phyloP scores from a whole-genome alignment of 64 coral and sea anemone genomes.

The Acropora tenuis region DNA sequence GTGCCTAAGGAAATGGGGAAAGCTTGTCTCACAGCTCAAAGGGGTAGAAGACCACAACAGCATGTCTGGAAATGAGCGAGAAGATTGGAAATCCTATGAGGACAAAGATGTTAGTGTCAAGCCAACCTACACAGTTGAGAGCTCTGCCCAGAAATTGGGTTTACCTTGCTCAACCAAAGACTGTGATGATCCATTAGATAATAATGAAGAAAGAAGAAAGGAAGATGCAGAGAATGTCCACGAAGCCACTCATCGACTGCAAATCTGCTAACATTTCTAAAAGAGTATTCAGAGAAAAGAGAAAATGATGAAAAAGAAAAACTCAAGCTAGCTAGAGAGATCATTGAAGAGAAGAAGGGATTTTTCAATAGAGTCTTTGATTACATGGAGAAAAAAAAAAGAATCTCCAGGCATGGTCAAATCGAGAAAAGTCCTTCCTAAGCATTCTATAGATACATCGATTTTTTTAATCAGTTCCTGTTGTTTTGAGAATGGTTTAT shows the following conservation, averaged over 20 bases:
- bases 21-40: slow-evolving; percentile 23
- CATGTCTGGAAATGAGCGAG: neutral
- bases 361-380: slow-evolving; percentile 52
- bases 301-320: slow-evolving; percentile 69
- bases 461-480: neutral
- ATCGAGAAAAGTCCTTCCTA: slow-evolving; percentile 1
- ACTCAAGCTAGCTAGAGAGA: slow-evolving; percentile 55
- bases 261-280: slow-evolving; percentile 45
- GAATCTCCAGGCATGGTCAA: slow-evolving; percentile 14
- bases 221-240: slow-evolving; percentile 11
- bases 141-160: slow-evolving; percentile 4
- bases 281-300: slow-evolving; percentile 50
- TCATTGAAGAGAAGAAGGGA: slow-evolving; percentile 57
- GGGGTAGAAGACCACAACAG: slow-evolving; percentile 34
- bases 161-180: neutral
- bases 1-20: slow-evolving; percentile 6
- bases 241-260: slow-evolving; percentile 14
- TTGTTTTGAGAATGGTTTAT: slow-evolving; percentile 23
- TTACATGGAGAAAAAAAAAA: slow-evolving; percentile 56
- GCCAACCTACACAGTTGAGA: slow-evolving; percentile 31
- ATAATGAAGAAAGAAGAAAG: neutral
- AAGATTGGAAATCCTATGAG: slow-evolving; percentile 32
- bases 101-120: slow-evolving; percentile 13
- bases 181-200: neutral
- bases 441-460: slow-evolving; percentile 6